Evolutionary conservation across 2,888 invertebrate genomes (phyloP).

Genomic region (Melikaiella ostensackeni): DNA sequence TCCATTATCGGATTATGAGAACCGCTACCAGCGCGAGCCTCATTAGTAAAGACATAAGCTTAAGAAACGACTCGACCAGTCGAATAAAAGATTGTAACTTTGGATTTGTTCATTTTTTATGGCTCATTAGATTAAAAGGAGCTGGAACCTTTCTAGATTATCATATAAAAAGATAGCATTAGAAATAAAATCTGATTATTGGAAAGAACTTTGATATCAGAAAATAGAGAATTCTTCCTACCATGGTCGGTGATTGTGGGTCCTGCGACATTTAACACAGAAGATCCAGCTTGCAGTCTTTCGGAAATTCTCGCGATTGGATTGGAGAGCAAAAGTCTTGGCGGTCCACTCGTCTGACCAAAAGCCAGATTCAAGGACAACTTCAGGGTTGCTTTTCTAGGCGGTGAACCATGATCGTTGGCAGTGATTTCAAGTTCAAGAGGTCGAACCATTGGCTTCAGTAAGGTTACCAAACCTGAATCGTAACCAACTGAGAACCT

Average conservation of each 20-base stretch:
- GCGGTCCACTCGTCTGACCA: constrained; percentile 88
- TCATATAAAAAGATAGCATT: neutral
- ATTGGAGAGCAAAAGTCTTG: constrained; percentile 86
- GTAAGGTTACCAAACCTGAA: constrained; percentile 87
- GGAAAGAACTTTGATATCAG: neutral
- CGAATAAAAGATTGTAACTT: constrained; percentile 19
- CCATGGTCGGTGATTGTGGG: constrained; percentile 84
- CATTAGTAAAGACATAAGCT: constrained; percentile 28
- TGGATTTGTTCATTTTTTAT: constrained; percentile 36
- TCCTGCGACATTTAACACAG: constrained; percentile 88
- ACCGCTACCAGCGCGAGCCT: constrained; percentile 10
- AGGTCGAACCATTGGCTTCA: constrained; percentile 80
- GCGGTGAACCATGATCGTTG: constrained; percentile 90
- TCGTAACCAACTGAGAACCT: constrained; percentile 89
- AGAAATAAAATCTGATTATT: neutral
- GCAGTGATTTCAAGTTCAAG: constrained; percentile 89
- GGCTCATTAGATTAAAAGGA: constrained; percentile 45
- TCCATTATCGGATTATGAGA: constrained; percentile 33
- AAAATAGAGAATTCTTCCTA: constrained; percentile 69
- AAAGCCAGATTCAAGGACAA: constrained; percentile 83
- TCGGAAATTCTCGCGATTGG: constrained; percentile 89
- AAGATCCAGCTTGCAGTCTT: constrained; percentile 86
- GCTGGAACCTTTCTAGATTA: neutral
- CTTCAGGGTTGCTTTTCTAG: constrained; percentile 83
- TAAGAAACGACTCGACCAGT: neutral